Conservation (phyloP, 1,140 invertebrate species). For the Drosophila albomicans region DNA sequence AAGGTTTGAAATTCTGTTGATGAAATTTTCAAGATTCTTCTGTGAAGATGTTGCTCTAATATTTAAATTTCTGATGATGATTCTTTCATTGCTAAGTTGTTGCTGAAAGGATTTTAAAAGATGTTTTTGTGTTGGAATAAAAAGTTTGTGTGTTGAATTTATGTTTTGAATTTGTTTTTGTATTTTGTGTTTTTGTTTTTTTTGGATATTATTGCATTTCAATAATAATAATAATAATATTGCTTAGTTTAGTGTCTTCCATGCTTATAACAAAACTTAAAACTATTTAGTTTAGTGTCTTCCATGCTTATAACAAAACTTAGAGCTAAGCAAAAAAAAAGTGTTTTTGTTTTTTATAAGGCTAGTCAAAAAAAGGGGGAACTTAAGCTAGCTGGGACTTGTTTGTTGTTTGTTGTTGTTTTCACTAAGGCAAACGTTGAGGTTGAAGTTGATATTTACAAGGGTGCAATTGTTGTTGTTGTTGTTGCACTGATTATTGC, state of each 20-base stretch:
- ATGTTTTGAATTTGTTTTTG: conserved; percentile 30
- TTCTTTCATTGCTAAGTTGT: background rate
- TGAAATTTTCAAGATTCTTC: too few relatives aligned
- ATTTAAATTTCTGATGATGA: too few relatives aligned
- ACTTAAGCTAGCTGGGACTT: conserved; percentile 58
- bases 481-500: conserved; percentile 81
- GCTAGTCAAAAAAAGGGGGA: conserved; percentile 11
- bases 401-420: conserved; percentile 45
- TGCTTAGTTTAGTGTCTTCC: conserved; percentile 82
- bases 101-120: conserved; percentile 4
- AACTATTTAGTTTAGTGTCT: conserved; percentile 77
- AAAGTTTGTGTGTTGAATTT: conserved; percentile 42
- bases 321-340: conserved; percentile 62
- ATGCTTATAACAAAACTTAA: conserved; percentile 66
- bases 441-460: conserved; percentile 62
- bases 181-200: conserved; percentile 38
- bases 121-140: conserved; percentile 30
- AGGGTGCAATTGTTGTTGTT: conserved; percentile 19
- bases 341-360: conserved; percentile 12
- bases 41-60: too few relatives aligned
- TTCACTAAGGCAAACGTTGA: conserved; percentile 68
- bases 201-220: conserved; percentile 62
- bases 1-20: too few relatives aligned
- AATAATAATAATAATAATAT: conserved; percentile 52
- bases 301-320: conserved; percentile 73